These are phyloP conservation scores for Schlechtendalia chinensis DNA, from an alignment of 1,140 invertebrate species.

Conservation along the genomic window DNA sequence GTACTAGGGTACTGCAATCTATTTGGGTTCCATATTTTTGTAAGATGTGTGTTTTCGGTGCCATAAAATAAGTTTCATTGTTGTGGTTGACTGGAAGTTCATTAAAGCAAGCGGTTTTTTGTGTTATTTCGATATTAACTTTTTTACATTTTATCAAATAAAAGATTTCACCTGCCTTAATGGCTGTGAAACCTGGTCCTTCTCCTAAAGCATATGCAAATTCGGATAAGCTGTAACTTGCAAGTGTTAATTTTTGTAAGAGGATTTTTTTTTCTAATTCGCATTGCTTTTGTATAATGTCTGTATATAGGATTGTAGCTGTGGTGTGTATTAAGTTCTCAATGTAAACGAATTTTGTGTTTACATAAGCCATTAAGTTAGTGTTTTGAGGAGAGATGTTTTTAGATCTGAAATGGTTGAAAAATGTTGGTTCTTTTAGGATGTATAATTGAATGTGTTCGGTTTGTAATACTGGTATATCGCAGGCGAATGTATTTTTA, in stretches of 20 bases:
- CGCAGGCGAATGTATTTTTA: too few relatives aligned
- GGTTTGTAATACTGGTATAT: too few relatives aligned
- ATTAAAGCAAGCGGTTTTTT: background rate
- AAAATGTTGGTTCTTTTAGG: too few relatives aligned
- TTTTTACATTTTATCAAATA: constrained; percentile 34
- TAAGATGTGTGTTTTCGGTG: background rate
- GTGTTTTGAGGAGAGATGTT: too few relatives aligned
- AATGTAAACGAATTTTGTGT: too few relatives aligned
- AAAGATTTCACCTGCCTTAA: background rate
- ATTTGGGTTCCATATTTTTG: background rate
- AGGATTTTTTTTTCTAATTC: constrained; percentile 14
- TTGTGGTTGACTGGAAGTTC: background rate
- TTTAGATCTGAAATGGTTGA: too few relatives aligned
- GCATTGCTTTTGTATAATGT: background rate
- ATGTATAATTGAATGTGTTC: too few relatives aligned
- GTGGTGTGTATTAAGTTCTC: too few relatives aligned
- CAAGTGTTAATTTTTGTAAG: constrained; percentile 21
- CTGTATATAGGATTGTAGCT: background rate
- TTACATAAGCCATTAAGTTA: too few relatives aligned
- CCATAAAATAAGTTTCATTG: background rate
- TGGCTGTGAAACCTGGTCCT: background rate
- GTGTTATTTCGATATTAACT: background rate
- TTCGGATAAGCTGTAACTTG: background rate
- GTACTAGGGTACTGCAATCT: background rate
- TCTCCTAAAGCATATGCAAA: background rate